phyloP scores from a whole-genome alignment of 2,113 vertebrate species.

The Telmatochromis sp. region DNA sequence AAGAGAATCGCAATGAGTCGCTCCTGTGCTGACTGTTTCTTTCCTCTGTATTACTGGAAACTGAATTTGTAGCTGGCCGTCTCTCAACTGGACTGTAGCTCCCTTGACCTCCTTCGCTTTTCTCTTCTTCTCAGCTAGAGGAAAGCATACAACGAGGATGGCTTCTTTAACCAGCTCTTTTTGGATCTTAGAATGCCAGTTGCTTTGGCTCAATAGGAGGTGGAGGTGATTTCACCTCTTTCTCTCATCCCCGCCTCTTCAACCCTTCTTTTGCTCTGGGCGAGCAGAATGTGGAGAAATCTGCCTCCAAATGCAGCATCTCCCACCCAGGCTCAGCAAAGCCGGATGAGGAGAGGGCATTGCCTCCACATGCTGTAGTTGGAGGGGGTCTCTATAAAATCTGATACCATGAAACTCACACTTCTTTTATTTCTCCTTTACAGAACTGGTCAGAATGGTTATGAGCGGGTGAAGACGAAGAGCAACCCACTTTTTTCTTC shows the following conservation, averaged over 20 bases:
- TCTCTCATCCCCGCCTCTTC: not conserved
- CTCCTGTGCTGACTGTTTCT: slow-evolving; percentile 47
- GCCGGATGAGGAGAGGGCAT: not conserved
- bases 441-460: slow-evolving; percentile 77
- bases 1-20: slow-evolving; percentile 44
- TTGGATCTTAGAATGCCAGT: slow-evolving; percentile 59
- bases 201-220: slow-evolving; percentile 59
- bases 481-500: not conserved
- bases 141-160: slow-evolving; percentile 50
- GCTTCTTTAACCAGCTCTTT: slow-evolving; percentile 67
- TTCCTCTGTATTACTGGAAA: slow-evolving; percentile 48
- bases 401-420: not conserved
- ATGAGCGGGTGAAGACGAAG: slow-evolving; percentile 72
- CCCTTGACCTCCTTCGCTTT: slow-evolving; percentile 7
- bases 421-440: slow-evolving; percentile 18
- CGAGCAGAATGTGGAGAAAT: not conserved
- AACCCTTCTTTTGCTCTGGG: not conserved
- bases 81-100: slow-evolving; percentile 43
- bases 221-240: slow-evolving; percentile 47
- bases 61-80: slow-evolving; percentile 50
- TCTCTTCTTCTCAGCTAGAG: slow-evolving; percentile 57
- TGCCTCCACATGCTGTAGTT: slow-evolving; percentile 37
- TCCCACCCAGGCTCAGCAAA: not conserved
- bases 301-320: slow-evolving; percentile 51
- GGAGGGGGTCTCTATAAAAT: slow-evolving; percentile 6